Base-by-base conservation (phyloP, 1,140 invertebrate species). In the Ips typographus region DNA sequence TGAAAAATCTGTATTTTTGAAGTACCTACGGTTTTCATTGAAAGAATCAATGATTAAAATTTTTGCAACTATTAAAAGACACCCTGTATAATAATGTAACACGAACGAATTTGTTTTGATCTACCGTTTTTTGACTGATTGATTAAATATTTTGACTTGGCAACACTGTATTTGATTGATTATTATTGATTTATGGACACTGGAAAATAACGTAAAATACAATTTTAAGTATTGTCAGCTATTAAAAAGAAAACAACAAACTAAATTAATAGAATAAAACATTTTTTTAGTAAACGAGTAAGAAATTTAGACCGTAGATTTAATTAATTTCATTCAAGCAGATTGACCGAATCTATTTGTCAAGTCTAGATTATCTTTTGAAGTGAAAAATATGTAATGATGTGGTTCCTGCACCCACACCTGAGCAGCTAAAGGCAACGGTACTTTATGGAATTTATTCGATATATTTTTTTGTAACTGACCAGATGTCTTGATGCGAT, bases 301-400 rank as follows among this genome's bases (percentile, higher is more conserved):
- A 56, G 7, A 22, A 22, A 22, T 22, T 22, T 56, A 56, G 53
- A 36, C 53, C 7, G 7, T 56, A 36, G 53, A 22, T 49, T 56
- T 59, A 59, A 59, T 59, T 59, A n/a, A 43, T 43, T 43, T 59
- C 41, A 43, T 40, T 59, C 57, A 40, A 41, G 4, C 22, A 6
- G 2, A n/a, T 38, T n/a, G n/a, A 38, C 47, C 38, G 8, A 52
- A 64, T 40, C 62, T 39, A 52, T 52, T 40, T 55, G 62, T 64
- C 62, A 64, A 64, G 41, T 53, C 5, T 64, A 64, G 40, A 64
- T 53, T 53, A 64, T 52, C 51, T 52, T 53, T 64, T 40, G 49
- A 59, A 53, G 62, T 55, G 39, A 64, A 64, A 47, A 40, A 52
- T 64, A 55, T 55, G 44, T 40, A 22, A 43, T 52, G 8, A 64